phyloP scores from a whole-genome alignment of 1,140 invertebrate genomes.

The Globodera ellingtonae region DNA sequence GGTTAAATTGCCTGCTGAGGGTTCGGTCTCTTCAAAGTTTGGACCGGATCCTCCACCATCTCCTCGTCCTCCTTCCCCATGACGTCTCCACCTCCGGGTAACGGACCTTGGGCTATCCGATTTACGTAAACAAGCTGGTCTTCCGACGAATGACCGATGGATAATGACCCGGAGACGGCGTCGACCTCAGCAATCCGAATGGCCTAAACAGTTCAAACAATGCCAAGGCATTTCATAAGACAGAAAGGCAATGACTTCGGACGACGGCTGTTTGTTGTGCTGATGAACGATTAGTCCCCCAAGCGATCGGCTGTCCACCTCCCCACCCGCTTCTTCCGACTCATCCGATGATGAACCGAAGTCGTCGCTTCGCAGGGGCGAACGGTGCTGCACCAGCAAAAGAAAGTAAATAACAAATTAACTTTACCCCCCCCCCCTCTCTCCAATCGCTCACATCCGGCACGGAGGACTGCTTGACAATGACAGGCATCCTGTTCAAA shows the following conservation, averaged over 20 bases:
- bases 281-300: constrained; percentile 79
- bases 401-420: constrained; percentile 2
- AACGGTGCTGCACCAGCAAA: constrained; percentile 73
- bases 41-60: constrained; percentile 27
- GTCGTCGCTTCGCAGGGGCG: constrained; percentile 78
- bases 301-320: constrained; percentile 30
- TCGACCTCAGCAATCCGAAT: constrained; percentile 8
- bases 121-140: constrained; percentile 19
- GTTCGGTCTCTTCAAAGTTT: constrained; percentile 14
- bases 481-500: constrained; percentile 44
- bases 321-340: constrained; percentile 4
- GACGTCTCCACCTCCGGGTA: background rate
- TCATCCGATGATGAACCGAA: constrained; percentile 76
- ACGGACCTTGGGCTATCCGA: background rate
- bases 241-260: background rate
- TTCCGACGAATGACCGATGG: background rate
- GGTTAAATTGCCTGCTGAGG: background rate
- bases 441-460: constrained; percentile 48
- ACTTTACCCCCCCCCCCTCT: background rate
- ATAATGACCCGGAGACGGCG: constrained; percentile 36
- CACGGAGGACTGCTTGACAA: constrained; percentile 55
- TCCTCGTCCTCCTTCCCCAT: constrained; percentile 46
- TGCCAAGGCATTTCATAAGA: no score
- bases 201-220: no score
- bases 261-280: background rate